Percentiles rank a stretch among this genome's conserved stretches.
Conservation (phyloP, 37 sponge, comb jelly and placozoan genomes). For the Hormiphora californensis region DNA sequence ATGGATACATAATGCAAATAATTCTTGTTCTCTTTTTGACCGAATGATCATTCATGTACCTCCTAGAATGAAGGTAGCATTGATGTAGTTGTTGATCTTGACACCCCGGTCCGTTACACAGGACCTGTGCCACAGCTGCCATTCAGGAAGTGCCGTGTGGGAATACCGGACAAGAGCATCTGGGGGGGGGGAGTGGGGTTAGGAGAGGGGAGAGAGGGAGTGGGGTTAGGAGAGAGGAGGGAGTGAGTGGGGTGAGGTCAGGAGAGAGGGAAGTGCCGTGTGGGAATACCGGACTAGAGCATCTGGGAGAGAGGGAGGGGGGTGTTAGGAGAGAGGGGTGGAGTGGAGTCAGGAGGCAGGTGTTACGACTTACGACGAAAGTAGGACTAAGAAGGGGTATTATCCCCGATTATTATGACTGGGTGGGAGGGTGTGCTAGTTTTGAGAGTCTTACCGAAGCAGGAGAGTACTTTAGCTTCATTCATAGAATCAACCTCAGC, state of each 20-base stretch:
- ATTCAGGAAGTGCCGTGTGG: background rate
- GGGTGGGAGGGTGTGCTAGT: too few relatives aligned
- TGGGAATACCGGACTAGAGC: too few relatives aligned
- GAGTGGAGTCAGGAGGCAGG: too few relatives aligned
- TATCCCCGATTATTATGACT: too few relatives aligned
- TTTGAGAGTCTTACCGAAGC: constrained; percentile 46
- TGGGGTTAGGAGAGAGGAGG: background rate
- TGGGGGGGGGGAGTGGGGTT: background rate
- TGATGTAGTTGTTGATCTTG: background rate
- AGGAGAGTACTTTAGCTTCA: background rate
- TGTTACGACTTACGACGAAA: too few relatives aligned
- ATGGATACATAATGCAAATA: background rate
- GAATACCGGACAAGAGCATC: constrained; percentile 19
- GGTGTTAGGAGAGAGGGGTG: background rate
- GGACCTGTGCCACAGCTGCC: constrained; percentile 35
- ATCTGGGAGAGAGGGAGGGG: background rate
- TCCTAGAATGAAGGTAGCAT: too few relatives aligned
- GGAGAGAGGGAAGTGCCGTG: too few relatives aligned
- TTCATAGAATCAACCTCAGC: constrained; percentile 15
- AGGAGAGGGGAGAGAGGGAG: background rate
- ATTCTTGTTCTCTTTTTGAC: too few relatives aligned
- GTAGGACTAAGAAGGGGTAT: too few relatives aligned
- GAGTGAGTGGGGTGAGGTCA: background rate
- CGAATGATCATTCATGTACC: too few relatives aligned
- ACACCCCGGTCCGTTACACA: background rate